These are phyloP conservation scores for Centropus unirufus DNA, from an alignment of 2,113 vertebrate genomes.

Conservation along the genomic window DNA sequence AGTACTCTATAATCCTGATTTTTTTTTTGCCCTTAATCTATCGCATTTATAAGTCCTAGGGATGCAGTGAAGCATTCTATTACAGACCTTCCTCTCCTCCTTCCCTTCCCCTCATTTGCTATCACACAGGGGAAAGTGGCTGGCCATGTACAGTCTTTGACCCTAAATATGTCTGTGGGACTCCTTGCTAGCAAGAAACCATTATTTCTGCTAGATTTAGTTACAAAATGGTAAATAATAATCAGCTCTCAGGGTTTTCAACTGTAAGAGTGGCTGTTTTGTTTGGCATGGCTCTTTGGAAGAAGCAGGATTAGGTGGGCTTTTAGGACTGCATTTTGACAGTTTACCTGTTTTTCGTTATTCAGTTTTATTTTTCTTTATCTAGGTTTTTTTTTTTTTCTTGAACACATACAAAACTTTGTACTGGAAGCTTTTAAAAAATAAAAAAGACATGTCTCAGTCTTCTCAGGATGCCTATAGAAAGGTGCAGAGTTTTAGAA, in stretches of 20 bases:
- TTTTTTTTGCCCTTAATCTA: neutral
- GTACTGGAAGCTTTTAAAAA: neutral
- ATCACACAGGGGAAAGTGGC: neutral
- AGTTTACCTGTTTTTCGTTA: neutral
- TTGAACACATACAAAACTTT: neutral
- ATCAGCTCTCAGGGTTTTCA: neutral
- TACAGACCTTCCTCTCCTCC: neutral
- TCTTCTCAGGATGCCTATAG: neutral
- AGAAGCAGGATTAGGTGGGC: neutral
- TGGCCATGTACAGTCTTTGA: neutral
- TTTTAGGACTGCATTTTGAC: neutral
- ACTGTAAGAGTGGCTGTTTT: neutral
- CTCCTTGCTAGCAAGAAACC: neutral
- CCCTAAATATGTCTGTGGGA: neutral
- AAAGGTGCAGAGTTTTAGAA: neutral
- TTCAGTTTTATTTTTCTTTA: neutral
- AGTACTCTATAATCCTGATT: neutral
- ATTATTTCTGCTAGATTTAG: neutral
- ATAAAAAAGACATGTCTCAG: rapidly evolving
- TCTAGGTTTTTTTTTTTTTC: neutral
- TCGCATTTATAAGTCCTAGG: neutral
- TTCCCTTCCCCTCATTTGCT: neutral
- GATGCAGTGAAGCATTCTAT: rapidly evolving
- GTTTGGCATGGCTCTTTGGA: neutral
- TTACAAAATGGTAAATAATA: neutral